Conservation (phyloP, 2,797 vertebrate genomes). For the Poecilia wingei region DNA sequence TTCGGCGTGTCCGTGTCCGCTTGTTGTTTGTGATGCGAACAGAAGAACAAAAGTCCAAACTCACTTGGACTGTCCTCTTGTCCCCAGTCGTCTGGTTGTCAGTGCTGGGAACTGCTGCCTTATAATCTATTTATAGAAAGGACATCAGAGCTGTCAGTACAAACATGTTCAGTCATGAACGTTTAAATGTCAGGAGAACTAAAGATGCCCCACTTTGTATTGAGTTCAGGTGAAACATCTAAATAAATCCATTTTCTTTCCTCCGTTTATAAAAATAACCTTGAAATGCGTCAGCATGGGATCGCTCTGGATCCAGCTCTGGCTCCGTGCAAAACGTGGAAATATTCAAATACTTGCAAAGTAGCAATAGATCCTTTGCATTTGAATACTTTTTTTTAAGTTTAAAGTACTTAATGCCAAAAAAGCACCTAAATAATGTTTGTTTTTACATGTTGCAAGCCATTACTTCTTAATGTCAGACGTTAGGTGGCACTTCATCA, state of each 20-base stretch:
- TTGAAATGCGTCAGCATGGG: not conserved
- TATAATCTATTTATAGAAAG: constrained; percentile 88
- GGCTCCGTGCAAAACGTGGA: not conserved
- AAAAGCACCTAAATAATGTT: not conserved
- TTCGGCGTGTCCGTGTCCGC: not conserved
- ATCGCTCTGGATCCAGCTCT: not conserved
- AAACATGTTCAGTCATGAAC: not conserved
- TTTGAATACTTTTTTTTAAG: not conserved
- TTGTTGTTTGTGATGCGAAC: not conserved
- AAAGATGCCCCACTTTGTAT: not conserved
- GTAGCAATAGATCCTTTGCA: not conserved
- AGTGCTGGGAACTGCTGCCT: constrained; percentile 97
- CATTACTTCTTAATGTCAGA: not conserved
- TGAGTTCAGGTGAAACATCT: not conserved
- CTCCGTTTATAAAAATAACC: not conserved
- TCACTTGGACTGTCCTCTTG: constrained; percentile 99
- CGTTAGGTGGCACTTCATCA: not conserved
- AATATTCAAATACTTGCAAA: not conserved
- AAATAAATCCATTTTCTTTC: not conserved
- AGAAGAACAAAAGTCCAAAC: constrained; percentile 39
- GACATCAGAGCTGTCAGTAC: constrained; percentile 19
- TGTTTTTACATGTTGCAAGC: not conserved
- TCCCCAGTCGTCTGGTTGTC: constrained; percentile 95
- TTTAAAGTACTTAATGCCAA: not conserved
- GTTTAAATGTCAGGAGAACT: not conserved